phyloP scores from a whole-genome alignment of 2,888 invertebrate species.

The Eutolmus rufibarbis region DNA sequence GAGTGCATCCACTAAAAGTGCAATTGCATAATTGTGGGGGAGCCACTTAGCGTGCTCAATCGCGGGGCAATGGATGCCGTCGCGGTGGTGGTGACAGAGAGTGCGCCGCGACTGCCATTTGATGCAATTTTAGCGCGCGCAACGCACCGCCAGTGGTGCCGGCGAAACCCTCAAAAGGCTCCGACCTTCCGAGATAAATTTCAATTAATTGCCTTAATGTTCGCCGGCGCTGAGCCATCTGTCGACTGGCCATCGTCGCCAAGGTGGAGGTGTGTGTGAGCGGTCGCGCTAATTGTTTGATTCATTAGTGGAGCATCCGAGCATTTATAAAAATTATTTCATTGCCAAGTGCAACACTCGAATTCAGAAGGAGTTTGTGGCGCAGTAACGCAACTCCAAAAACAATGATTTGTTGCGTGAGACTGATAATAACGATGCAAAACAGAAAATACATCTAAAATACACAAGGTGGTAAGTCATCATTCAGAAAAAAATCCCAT shows the following conservation, averaged over 20 bases:
- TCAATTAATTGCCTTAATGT: conserved; percentile 33
- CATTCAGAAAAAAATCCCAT: no score
- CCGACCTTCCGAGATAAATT: conserved; percentile 27
- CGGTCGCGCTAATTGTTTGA: background rate
- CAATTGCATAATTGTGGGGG: conserved; percentile 21
- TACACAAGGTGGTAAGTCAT: no score
- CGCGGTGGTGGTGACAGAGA: background rate
- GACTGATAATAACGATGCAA: background rate
- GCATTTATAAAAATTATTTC: background rate
- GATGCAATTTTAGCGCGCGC: background rate
- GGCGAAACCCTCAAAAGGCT: conserved; percentile 2
- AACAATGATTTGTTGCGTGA: background rate
- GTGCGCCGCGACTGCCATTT: background rate
- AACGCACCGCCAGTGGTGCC: background rate
- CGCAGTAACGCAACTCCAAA: background rate
- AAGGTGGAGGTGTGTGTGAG: background rate
- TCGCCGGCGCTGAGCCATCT: conserved; percentile 10
- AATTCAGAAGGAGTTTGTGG: background rate
- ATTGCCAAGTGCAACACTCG: background rate
- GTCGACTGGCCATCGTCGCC: background rate
- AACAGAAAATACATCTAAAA: background rate
- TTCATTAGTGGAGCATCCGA: background rate
- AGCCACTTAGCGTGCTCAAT: background rate
- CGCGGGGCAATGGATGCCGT: background rate
- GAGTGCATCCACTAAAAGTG: conserved; percentile 27